Base-by-base conservation (phyloP, 2,797 vertebrate species). In the Hippocampus kuda region DNA sequence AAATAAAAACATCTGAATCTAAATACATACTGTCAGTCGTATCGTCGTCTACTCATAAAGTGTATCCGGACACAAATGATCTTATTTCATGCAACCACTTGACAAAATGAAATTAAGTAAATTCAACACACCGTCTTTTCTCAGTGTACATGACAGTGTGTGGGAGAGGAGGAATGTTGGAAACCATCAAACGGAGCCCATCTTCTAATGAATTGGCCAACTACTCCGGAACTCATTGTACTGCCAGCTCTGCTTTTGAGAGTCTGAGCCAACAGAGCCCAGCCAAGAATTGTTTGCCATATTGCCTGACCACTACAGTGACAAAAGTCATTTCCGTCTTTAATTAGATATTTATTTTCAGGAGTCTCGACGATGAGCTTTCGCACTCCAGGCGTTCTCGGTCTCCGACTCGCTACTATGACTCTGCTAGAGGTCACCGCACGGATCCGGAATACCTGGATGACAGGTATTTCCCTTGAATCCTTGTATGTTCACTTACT, bases 361-460 rank as follows among this genome's bases (percentile, higher is more conserved):
- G 96, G 94, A 99, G 97, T 91, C 90, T 99, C 90, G 96, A 98
- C 88, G 95, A 98, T 88, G 96, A 98, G 91, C 94, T 94, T 87
- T 92, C 95, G 89, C 94, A 94, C 77, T 86, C 87, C 75, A 93
- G 95, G 80, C 92, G 94, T 81, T 97, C 96, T 77, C 96, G 95
- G 75, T 98, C 96, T 85, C 97, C 97, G 65, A 94, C 93, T 62
- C 93, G 94, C 87, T 92, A 94, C 91, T 91, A 94, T 66, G 94
- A 98, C 84, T 86, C 92, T 84, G 89, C 89, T 82, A 90, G 92
- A 90, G 90, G 90, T 79, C 88, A 89, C 65, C 80, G 83, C 68
- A 83, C 85, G 68, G 87, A 88, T 70, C 84, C 87, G 51, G 88
- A 95, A 81, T 97, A 94, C 86, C 91, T 94, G 80, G 95, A 97